A percentile compares a stretch with the other conserved stretches of the same genome.
These are phyloP conservation scores for Smittia aterrima DNA, from an alignment of 2,888 invertebrate genomes.

Conservation along the genomic window DNA sequence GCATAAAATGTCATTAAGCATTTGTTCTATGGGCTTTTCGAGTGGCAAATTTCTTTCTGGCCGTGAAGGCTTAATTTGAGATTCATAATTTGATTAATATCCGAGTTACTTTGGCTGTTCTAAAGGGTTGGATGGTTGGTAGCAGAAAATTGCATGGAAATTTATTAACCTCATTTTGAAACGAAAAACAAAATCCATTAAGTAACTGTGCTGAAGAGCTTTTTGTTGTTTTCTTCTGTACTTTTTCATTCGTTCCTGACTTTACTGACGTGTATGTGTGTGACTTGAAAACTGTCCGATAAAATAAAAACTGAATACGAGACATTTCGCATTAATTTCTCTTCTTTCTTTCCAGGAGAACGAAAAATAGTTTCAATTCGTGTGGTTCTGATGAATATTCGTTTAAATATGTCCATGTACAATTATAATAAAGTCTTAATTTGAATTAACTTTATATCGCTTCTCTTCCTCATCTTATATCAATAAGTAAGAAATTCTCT, in stretches of 20 bases:
- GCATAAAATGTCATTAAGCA: too few relatives aligned
- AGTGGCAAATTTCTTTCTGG: too few relatives aligned
- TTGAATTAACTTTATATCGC: not conserved
- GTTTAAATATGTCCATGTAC: conserved; percentile 17
- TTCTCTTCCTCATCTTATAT: not conserved
- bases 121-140: conserved; percentile 3
- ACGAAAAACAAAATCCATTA: conserved; percentile 40
- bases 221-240: not conserved
- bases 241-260: not conserved
- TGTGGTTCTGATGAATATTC: conserved; percentile 15
- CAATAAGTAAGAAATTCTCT: not conserved
- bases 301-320: conserved; percentile 3
- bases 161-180: conserved; percentile 33
- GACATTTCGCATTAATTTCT: not conserved
- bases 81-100: conserved; percentile 40
- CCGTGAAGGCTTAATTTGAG: conserved; percentile 1
- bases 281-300: conserved; percentile 9
- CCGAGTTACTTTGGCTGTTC: conserved; percentile 37
- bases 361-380: conserved; percentile 13
- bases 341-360: not conserved
- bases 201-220: conserved; percentile 30
- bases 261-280: too few relatives aligned
- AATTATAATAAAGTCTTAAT: conserved; percentile 3
- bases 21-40: too few relatives aligned
- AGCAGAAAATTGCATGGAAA: conserved; percentile 37